These are phyloP conservation scores for Caenorhabditis sp. DNA, from an alignment of 2,888 invertebrate genomes.

Conservation along the genomic window DNA sequence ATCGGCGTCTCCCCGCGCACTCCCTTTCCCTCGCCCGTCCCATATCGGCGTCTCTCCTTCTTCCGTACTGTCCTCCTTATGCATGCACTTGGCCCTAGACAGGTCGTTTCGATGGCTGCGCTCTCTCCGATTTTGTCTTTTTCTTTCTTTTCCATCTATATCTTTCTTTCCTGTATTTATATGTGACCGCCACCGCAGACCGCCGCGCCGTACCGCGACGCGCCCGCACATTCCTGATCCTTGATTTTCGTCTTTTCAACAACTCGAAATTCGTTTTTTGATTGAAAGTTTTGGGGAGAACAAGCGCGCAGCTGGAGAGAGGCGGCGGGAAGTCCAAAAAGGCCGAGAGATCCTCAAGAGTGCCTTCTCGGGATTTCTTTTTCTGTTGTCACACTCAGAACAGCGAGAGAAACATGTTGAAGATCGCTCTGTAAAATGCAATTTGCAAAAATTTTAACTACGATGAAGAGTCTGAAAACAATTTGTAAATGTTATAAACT, in stretches of 20 bases:
- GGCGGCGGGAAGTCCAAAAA: not conserved
- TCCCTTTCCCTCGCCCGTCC: conserved; percentile 8
- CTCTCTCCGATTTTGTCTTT: conserved; percentile 12
- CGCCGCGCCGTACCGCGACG: conserved; percentile 29
- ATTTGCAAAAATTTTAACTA: too few relatives aligned
- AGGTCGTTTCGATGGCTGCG: conserved; percentile 44
- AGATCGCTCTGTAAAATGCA: not conserved
- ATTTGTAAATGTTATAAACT: too few relatives aligned
- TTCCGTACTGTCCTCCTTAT: conserved; percentile 26
- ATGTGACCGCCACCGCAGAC: conserved; percentile 44
- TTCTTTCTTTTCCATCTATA: too few relatives aligned
- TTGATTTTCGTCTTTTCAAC: conserved; percentile 49
- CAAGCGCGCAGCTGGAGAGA: conserved; percentile 6
- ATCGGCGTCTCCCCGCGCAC: conserved; percentile 28
- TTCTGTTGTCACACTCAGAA: conserved; percentile 1
- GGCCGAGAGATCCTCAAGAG: conserved; percentile 16
- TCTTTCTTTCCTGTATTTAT: conserved; percentile 41
- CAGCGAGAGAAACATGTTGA: not conserved
- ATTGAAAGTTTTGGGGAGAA: conserved; percentile 14
- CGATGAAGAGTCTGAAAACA: too few relatives aligned
- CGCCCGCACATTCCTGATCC: conserved; percentile 39
- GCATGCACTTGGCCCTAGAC: conserved; percentile 43
- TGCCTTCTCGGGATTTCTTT: conserved; percentile 11
- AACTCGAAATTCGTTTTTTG: conserved; percentile 37
- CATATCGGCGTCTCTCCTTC: conserved; percentile 16